Evolutionary conservation across 92 coral and sea anemone species (phyloP).

Genomic region (Phenganax subtilis): DNA sequence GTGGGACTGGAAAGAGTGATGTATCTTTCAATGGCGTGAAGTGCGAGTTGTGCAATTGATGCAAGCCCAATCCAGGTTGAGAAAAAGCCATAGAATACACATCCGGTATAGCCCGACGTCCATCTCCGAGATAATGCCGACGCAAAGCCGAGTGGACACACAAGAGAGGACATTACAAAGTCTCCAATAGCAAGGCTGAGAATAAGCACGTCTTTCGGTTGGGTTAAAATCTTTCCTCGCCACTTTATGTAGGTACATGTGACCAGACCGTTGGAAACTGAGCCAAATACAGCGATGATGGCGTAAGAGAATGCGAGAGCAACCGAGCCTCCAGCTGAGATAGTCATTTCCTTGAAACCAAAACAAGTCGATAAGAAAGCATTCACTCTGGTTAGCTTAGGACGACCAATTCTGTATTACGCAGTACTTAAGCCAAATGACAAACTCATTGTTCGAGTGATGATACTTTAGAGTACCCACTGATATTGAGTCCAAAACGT

Average conservation of each 20-base stretch:
- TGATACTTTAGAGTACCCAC: too few species aligned
- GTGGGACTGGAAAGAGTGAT: constrained; percentile 23
- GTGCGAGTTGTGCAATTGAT: constrained; percentile 56
- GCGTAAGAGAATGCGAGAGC: constrained; percentile 11
- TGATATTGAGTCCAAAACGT: too few species aligned
- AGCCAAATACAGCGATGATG: constrained; percentile 11
- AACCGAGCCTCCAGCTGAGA: not conserved
- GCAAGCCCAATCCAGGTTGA: constrained; percentile 50
- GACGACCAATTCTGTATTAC: too few species aligned
- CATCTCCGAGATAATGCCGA: constrained; percentile 46
- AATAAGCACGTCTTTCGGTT: constrained; percentile 44
- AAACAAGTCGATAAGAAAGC: too few species aligned
- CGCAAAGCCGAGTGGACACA: constrained; percentile 49
- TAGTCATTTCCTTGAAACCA: not conserved
- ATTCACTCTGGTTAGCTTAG: too few species aligned
- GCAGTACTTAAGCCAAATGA: too few species aligned
- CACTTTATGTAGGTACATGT: constrained; percentile 42
- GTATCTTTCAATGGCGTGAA: constrained; percentile 51
- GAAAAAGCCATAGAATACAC: constrained; percentile 55
- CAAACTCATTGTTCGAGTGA: too few species aligned
- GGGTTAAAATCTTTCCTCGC: constrained; percentile 40
- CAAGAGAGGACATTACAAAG: constrained; percentile 50
- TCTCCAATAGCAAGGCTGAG: constrained; percentile 64
- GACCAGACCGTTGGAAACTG: constrained; percentile 49
- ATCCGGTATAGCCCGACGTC: constrained; percentile 36